Base-by-base conservation (phyloP, 2,888 invertebrate genomes). In the Carcina quercana region DNA sequence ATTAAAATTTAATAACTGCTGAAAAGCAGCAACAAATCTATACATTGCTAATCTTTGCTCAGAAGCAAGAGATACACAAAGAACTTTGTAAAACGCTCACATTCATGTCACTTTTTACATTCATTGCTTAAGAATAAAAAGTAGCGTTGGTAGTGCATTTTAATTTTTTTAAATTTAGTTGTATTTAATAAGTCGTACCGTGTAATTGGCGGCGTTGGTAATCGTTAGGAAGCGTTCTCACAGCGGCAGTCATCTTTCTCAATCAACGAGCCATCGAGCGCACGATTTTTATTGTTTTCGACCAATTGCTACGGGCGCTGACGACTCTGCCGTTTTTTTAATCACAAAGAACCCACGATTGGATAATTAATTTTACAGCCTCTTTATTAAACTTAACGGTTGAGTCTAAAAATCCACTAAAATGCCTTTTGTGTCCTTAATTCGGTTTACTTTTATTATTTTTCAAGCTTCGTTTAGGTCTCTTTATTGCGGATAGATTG, bases 211-310 rank as follows among this genome's bases (percentile, higher is more conserved):
- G 46, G 62, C 52, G 52, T 47, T 54, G n/a, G 59, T 66, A 65
- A 68, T 69, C 68, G 52, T 53, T 54, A 46, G 48, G 52, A 58
- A 52, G 45, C 44, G 64, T 75, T 82, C 82, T 71, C 82, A 80
- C 79, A 70, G 59, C 41, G 47, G 38, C 33, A 48, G 57, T 66
- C 76, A 83, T 83, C 71, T 75, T 79, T 80, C 74, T 78, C 82
- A 82, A 83, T 83, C 75, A 82, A 68, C 80, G 47, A 57, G 35
- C 62, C 65, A 63, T 65, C 62, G 59, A 54, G 59, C 46, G 37
- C 42, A 75, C 67, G 76, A 75, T 79, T 82, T 80, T 82, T 80
- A 82, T 80, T 80, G 79, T 82, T 82, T 80, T 70, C 66, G 50
- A 59, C 64, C 66, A 69, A 73, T 67, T 57, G 66, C 53, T 70